phyloP scores from a whole-genome alignment of 1,140 invertebrate genomes.

The Drosophila repleta region DNA sequence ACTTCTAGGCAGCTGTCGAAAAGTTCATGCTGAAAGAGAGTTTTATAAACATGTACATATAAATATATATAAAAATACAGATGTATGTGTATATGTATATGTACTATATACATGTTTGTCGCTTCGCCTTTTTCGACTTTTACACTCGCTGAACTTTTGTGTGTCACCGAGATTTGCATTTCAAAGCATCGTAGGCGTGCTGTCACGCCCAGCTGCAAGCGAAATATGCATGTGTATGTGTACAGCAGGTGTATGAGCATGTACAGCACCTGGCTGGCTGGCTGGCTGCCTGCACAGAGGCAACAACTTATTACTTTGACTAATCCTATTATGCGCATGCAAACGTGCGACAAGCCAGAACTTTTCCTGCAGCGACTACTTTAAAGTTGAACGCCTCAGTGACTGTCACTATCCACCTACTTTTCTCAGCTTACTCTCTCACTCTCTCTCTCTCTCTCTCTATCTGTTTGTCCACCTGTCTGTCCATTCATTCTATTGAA shows the following conservation, averaged over 20 bases:
- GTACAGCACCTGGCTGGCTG: constrained; percentile 15
- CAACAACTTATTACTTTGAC: constrained; percentile 79
- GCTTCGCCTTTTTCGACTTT: background rate
- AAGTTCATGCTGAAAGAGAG: constrained; percentile 27
- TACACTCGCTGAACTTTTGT: constrained; percentile 31
- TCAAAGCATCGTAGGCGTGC: constrained; percentile 49
- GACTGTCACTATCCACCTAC: constrained; percentile 47
- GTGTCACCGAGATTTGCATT: constrained; percentile 71
- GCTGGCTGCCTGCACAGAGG: constrained; percentile 46
- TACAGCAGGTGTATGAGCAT: constrained; percentile 5
- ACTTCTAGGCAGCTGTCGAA: constrained; percentile 69
- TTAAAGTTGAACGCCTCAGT: constrained; percentile 66
- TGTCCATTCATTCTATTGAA: constrained; percentile 72
- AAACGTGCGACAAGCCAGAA: constrained; percentile 74
- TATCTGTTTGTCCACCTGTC: constrained; percentile 41
- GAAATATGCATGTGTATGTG: background rate
- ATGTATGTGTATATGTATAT: too few relatives aligned
- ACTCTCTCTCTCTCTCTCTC: background rate
- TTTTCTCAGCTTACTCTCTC: constrained; percentile 1
- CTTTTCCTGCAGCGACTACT: constrained; percentile 68
- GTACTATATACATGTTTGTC: too few relatives aligned
- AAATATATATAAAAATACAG: too few relatives aligned
- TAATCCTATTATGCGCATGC: constrained; percentile 81
- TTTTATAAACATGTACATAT: background rate
- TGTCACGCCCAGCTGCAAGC: constrained; percentile 35